Evolutionary conservation across 2,888 invertebrate genomes (phyloP).

Genomic region (Hypercompe scribonia): DNA sequence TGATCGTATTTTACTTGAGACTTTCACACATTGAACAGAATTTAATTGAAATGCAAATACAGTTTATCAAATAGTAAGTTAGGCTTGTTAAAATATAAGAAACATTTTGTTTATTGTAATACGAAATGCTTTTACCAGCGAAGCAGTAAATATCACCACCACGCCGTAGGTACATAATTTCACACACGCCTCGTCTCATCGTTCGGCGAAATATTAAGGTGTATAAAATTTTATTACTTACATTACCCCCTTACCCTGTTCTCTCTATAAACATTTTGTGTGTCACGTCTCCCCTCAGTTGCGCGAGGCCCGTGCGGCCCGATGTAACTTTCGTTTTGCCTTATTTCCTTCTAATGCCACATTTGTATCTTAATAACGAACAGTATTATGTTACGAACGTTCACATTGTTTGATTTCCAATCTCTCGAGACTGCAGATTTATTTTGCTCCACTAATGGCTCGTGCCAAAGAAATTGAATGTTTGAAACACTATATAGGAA

Average conservation of each 20-base stretch:
- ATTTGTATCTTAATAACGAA: slow-evolving; percentile 84
- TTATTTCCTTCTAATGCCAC: slow-evolving; percentile 81
- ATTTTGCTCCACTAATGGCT: slow-evolving; percentile 74
- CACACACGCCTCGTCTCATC: slow-evolving; percentile 83
- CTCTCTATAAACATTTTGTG: slow-evolving; percentile 80
- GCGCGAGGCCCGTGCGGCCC: slow-evolving; percentile 34
- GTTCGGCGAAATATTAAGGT: slow-evolving; percentile 83
- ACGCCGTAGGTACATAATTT: slow-evolving; percentile 76
- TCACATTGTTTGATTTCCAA: slow-evolving; percentile 82
- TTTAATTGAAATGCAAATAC: slow-evolving; percentile 45
- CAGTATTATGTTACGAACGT: slow-evolving; percentile 78
- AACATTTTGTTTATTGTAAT: slow-evolving; percentile 45
- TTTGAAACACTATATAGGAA: slow-evolving; percentile 68
- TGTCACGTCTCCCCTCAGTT: slow-evolving; percentile 66
- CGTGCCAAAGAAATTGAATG: slow-evolving; percentile 66
- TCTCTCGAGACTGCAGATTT: slow-evolving; percentile 77
- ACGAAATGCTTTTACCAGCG: slow-evolving; percentile 54
- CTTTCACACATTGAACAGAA: slow-evolving; percentile 60
- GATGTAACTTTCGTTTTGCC: slow-evolving; percentile 67
- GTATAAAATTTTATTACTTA: slow-evolving; percentile 84
- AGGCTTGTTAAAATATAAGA: slow-evolving; percentile 26
- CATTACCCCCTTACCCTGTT: slow-evolving; percentile 80
- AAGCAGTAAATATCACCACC: slow-evolving; percentile 73
- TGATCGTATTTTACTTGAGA: slow-evolving; percentile 66
- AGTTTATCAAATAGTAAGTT: slow-evolving; percentile 28